Evolutionary conservation across 2,888 invertebrate species (phyloP).

Genomic region (Ochropleura plecta): DNA sequence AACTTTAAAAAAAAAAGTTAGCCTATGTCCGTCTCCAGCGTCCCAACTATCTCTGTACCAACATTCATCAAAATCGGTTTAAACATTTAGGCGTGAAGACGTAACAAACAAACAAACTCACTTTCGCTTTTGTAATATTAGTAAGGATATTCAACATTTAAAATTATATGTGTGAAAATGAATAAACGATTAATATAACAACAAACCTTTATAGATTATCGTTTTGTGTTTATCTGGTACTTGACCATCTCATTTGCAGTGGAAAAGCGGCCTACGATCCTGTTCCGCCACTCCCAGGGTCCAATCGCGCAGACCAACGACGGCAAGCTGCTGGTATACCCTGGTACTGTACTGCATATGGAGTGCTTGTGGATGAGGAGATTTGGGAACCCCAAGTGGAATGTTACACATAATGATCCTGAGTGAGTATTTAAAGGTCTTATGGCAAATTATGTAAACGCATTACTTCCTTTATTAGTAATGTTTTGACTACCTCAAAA

Average conservation of each 20-base stretch:
- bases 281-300: conserved; percentile 95
- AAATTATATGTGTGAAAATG: no score
- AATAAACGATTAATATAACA: no score
- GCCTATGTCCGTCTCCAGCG: no score
- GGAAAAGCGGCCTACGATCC: conserved; percentile 96
- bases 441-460: not conserved
- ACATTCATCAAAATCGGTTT: no score
- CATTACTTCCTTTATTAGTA: not conserved
- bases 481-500: not conserved
- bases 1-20: no score
- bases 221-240: no score
- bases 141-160: no score
- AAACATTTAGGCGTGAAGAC: no score
- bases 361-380: conserved; percentile 97
- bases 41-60: no score
- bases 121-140: no score
- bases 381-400: conserved; percentile 97
- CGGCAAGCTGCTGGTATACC: conserved; percentile 95
- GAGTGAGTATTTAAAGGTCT: conserved; percentile 82
- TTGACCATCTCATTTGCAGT: conserved; percentile 84
- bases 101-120: no score
- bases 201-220: no score
- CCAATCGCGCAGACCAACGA: conserved; percentile 97
- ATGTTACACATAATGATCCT: conserved; percentile 92
- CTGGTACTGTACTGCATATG: conserved; percentile 96